Base-by-base conservation (phyloP, 2,113 vertebrate genomes). In the Podocnemis expansa region DNA sequence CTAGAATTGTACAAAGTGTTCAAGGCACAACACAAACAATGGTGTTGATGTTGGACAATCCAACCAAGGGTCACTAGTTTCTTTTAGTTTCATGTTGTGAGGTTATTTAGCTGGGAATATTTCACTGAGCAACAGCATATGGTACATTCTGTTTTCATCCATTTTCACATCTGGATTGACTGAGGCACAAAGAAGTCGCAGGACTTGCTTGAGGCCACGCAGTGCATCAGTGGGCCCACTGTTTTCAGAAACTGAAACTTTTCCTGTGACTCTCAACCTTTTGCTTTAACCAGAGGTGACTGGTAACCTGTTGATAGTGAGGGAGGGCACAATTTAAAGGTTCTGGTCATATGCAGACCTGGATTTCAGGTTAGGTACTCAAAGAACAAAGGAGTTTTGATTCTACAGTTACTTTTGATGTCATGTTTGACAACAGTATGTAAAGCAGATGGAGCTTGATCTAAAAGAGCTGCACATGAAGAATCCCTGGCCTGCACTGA, bases 101-200 rank as follows among this genome's bases (percentile, higher is more conserved):
- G 51, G 83, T 91, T 88, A 85, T 91, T 96, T 89, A 96, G 81
- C 41, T 85, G 84, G 84, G 85, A 96, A 94, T 91, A 87, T 67
- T 95, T 58, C 67, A 91, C 92, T 78, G 78, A 93, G 94, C 81
- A 92, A 78, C 4, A 1, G 92, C 96, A 95, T 96, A 90, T 96
- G 92, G 90, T 91, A 87, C 78, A 55, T 91, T 95, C 89, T 91
- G 85, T 91, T 93, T 96, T 95, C 85, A 94, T 93, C 81, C 90
- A 88, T 54, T 75, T 84, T 90, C 94, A 88, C 76, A 93, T 41
- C 87, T 91, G 87, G 89, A 92, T 79, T 82, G 85, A 88, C 75
- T 92, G 55, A 86, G 87, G 89, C 55, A 75, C 80, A 88, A 95
- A 88, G 92, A 80, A 92, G 87, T 86, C 90, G 78, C 80, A 90